These are phyloP conservation scores for Trichechus manatus DNA, from an alignment of 2,113 vertebrate species.

Conservation along the genomic window DNA sequence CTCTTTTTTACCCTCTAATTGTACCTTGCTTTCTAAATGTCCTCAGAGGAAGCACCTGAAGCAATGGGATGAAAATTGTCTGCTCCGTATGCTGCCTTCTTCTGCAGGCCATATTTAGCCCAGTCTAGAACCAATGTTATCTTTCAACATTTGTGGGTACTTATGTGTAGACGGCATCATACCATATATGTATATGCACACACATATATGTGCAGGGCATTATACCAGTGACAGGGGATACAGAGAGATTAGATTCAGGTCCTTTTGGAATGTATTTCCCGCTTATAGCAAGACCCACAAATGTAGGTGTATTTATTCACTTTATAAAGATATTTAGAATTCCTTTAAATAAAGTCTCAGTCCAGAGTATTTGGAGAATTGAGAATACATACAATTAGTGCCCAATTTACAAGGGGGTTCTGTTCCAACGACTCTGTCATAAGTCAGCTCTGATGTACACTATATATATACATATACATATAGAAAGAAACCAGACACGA, in stretches of 20 bases:
- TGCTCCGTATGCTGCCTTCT: background rate
- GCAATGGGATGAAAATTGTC: background rate
- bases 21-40: background rate
- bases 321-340: background rate
- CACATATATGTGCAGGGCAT: background rate
- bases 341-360: background rate
- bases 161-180: background rate
- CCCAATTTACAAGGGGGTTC: background rate
- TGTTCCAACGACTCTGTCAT: background rate
- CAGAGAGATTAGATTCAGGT: background rate
- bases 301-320: background rate
- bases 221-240: fast-evolving
- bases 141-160: background rate
- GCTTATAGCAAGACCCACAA: background rate
- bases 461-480: no score
- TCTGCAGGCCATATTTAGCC: background rate
- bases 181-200: no score
- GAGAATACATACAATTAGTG: background rate
- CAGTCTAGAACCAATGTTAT: background rate
- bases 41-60: background rate
- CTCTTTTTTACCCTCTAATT: background rate
- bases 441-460: no score
- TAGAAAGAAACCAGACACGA: no score
- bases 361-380: background rate
- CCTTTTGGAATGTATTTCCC: background rate